Conservation (phyloP, 2,797 vertebrate genomes). For the Coreius guichenoti region DNA sequence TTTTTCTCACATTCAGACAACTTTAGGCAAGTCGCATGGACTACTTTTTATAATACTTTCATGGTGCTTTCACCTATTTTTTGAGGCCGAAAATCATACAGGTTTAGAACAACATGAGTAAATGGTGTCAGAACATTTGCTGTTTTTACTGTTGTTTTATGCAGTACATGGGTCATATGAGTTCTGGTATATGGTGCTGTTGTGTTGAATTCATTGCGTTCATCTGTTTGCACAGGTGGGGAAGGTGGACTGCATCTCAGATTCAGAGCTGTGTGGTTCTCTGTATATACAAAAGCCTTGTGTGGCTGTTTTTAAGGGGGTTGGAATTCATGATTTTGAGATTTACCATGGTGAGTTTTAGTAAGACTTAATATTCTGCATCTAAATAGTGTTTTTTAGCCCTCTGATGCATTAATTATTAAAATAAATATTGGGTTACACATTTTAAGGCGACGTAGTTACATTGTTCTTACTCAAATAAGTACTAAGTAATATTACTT, state of each 20-base stretch:
- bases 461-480: background rate
- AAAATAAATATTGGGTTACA: background rate
- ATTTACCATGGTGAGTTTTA: constrained; percentile 90
- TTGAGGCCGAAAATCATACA: background rate
- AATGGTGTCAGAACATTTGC: background rate
- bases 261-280: constrained; percentile 82
- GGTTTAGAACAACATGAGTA: background rate
- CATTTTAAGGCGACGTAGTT: background rate
- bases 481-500: background rate
- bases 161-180: background rate
- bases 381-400: background rate
- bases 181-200: background rate
- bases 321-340: constrained; percentile 92
- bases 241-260: constrained; percentile 85
- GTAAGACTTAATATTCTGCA: background rate
- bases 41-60: background rate
- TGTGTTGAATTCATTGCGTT: constrained; percentile 1
- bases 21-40: too few species aligned
- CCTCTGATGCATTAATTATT: background rate
- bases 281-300: constrained; percentile 90
- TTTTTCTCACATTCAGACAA: background rate
- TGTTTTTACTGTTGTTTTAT: background rate
- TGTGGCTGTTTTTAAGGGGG: constrained; percentile 93
- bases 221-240: constrained; percentile 82
- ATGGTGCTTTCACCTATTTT: background rate